phyloP scores from a whole-genome alignment of 1,140 invertebrate species.

The Acromyrmex heyeri region DNA sequence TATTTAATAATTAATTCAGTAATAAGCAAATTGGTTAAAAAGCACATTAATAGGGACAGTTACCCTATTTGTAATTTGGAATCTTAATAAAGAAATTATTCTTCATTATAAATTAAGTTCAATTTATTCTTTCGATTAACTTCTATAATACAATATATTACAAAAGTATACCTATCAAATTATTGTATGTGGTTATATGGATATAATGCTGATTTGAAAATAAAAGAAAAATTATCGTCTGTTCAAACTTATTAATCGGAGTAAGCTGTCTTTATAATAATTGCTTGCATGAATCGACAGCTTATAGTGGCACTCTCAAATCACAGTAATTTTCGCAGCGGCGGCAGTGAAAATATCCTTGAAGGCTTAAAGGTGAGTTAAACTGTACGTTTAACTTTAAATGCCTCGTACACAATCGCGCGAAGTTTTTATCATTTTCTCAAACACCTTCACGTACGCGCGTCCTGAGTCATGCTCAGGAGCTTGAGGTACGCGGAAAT shows the following conservation, averaged over 20 bases:
- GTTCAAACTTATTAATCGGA: constrained; percentile 24
- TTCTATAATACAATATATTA: neutral
- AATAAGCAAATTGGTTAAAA: too few relatives aligned
- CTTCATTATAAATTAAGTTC: neutral
- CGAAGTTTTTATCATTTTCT: constrained; percentile 43
- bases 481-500: constrained; percentile 51
- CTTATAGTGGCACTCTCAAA: constrained; percentile 13
- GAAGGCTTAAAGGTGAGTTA: constrained; percentile 51
- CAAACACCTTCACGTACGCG: constrained; percentile 48
- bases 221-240: constrained; percentile 3
- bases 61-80: neutral
- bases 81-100: neutral
- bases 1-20: too few relatives aligned
- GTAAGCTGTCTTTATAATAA: constrained; percentile 8
- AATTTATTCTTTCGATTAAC: neutral
- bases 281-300: neutral
- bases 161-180: neutral
- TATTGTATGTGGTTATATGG: neutral
- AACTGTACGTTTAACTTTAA: constrained; percentile 51
- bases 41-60: too few relatives aligned
- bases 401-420: constrained; percentile 40
- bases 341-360: constrained; percentile 50
- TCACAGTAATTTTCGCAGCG: constrained; percentile 40
- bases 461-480: constrained; percentile 34
- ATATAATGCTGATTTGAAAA: too few relatives aligned